Conservation (phyloP, 64 coral and sea anemone genomes). For the Montipora sp. region DNA sequence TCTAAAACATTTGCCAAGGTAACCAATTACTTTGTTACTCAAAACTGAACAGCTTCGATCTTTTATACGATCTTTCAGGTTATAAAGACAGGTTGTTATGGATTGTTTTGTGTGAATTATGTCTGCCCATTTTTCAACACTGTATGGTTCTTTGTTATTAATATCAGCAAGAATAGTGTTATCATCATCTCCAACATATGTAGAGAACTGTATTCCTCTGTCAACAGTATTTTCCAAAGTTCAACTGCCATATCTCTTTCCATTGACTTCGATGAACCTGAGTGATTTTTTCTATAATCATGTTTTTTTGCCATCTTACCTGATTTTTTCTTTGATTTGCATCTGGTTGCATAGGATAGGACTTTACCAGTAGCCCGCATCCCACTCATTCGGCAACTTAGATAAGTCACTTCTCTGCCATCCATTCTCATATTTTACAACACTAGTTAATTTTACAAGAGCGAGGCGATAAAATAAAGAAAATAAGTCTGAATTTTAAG, state of each 20-base stretch:
- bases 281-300: constrained; percentile 73
- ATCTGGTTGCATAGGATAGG: background rate
- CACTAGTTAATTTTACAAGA: no score
- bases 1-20: constrained; percentile 53
- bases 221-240: constrained; percentile 28
- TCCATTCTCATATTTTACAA: no score
- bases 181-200: constrained; percentile 46
- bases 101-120: constrained; percentile 41
- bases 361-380: no score
- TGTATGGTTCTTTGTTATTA: constrained; percentile 28
- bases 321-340: constrained; percentile 28
- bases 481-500: no score
- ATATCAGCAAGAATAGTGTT: constrained; percentile 5
- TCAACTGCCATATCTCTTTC: constrained; percentile 54
- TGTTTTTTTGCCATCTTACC: constrained; percentile 36
- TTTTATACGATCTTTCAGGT: constrained; percentile 31
- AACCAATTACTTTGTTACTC: constrained; percentile 62
- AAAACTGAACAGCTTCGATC: constrained; percentile 15
- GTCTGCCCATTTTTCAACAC: background rate
- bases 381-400: no score
- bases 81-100: constrained; percentile 49
- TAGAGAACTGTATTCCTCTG: background rate
- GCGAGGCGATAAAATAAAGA: no score
- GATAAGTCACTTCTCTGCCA: no score
- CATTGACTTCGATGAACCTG: constrained; percentile 75